Evolutionary conservation across 1,140 invertebrate genomes (phyloP).

Genomic region (Drosophila albomicans): DNA sequence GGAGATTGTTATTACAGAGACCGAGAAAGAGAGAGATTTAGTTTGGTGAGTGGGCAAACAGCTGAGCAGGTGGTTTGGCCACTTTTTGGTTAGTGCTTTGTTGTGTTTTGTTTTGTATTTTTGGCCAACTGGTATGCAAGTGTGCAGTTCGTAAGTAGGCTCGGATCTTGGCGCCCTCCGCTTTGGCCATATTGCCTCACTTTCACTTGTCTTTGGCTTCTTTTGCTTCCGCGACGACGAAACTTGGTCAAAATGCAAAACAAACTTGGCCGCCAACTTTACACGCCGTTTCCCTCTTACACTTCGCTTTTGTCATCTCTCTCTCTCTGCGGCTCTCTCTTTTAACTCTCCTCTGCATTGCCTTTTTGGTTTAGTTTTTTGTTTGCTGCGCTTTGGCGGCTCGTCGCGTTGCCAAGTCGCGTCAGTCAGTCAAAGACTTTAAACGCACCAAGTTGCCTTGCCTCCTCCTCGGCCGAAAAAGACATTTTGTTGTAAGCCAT

Average conservation of each 20-base stretch:
- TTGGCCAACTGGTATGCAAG: background rate
- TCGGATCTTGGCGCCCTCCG: conserved; percentile 58
- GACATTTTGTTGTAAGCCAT: conserved; percentile 43
- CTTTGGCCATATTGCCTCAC: conserved; percentile 64
- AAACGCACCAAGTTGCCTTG: conserved; percentile 74
- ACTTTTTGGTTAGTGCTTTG: conserved; percentile 21
- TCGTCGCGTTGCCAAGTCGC: conserved; percentile 48
- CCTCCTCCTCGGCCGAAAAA: conserved; percentile 4
- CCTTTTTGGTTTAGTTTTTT: conserved; percentile 40
- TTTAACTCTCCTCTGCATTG: background rate
- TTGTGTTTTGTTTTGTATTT: too few relatives aligned
- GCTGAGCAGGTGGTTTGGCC: conserved; percentile 52
- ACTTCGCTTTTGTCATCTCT: conserved; percentile 47
- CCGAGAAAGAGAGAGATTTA: conserved; percentile 8
- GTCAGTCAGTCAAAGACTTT: conserved; percentile 74
- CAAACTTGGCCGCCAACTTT: conserved; percentile 71
- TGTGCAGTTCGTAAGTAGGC: conserved; percentile 27
- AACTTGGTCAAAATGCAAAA: conserved; percentile 82
- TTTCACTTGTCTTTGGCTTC: conserved; percentile 73
- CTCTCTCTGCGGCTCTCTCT: conserved; percentile 5
- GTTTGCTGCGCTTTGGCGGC: conserved; percentile 72
- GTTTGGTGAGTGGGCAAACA: conserved; percentile 22
- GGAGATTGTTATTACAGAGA: background rate
- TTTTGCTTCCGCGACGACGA: conserved; percentile 65
- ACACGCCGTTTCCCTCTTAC: conserved; percentile 48